Percentiles rank a stretch among this genome's conserved stretches.
Evolutionary conservation across 2,888 invertebrate species (phyloP).

Genomic region (Druceiella hillmani): DNA sequence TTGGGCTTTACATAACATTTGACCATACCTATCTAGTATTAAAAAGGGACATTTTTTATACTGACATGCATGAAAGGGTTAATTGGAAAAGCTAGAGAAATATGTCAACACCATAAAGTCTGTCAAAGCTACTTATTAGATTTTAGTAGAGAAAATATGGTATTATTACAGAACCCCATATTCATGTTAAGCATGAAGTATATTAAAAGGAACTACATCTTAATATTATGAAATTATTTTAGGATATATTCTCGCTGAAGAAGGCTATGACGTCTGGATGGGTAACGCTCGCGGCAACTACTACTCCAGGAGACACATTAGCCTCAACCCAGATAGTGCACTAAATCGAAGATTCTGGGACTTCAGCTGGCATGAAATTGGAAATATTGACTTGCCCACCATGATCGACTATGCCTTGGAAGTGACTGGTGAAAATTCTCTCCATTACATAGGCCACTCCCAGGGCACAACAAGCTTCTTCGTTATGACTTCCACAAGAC

Average conservation of each 20-base stretch:
- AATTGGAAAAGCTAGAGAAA: too few species aligned
- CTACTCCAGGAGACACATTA: constrained; percentile 54
- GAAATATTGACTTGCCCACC: constrained; percentile 4
- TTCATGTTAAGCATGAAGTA: too few species aligned
- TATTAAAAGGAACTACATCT: too few species aligned
- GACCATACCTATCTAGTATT: too few species aligned
- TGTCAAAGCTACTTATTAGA: too few species aligned
- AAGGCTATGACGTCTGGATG: constrained; percentile 77
- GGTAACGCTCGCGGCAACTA: constrained; percentile 75
- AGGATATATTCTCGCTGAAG: constrained; percentile 56
- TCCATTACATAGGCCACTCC: constrained; percentile 57
- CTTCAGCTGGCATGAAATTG: constrained; percentile 3
- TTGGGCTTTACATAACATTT: too few species aligned
- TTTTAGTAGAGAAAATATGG: too few species aligned
- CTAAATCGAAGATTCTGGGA: constrained; percentile 30
- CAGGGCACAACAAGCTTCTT: constrained; percentile 55
- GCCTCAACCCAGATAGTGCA: constrained; percentile 34
- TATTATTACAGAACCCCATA: too few species aligned
- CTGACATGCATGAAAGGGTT: too few species aligned
- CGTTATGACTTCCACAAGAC: constrained; percentile 46
- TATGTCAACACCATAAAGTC: too few species aligned
- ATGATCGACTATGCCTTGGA: neutral
- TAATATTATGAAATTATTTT: too few species aligned
- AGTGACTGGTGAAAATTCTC: constrained; percentile 30
- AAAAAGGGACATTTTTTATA: too few species aligned